A percentile compares a stretch with the other conserved stretches of the same genome.
Evolutionary conservation across 2,797 vertebrate species (phyloP).

Genomic region (Oryzias sinensis): DNA sequence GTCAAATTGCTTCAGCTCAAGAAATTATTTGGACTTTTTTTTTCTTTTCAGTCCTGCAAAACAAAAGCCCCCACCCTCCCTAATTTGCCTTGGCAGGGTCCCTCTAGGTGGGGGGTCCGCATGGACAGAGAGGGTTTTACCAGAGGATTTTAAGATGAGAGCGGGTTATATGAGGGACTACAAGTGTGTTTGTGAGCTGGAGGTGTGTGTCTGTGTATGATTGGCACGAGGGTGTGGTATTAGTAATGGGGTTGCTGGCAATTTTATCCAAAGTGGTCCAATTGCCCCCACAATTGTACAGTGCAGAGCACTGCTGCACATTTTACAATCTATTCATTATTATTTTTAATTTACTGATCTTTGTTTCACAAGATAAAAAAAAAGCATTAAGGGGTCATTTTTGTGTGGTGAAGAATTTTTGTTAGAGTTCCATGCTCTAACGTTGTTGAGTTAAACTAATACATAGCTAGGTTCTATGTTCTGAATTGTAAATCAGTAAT

Average conservation of each 20-base stretch:
- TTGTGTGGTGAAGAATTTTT: constrained; percentile 73
- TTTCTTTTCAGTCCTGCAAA: constrained; percentile 80
- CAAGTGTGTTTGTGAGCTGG: constrained; percentile 40
- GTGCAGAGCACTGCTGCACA: constrained; percentile 71
- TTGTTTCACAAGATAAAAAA: constrained; percentile 75
- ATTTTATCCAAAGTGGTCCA: constrained; percentile 85
- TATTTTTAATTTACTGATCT: constrained; percentile 82
- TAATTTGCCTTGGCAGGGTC: constrained; percentile 85
- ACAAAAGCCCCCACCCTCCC: constrained; percentile 86
- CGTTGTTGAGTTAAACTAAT: constrained; percentile 76
- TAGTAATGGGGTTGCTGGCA: constrained; percentile 62
- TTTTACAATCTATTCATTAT: constrained; percentile 83
- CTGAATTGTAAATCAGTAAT: constrained; percentile 80
- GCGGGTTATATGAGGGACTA: constrained; percentile 54
- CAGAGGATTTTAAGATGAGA: constrained; percentile 76
- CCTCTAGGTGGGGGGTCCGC: constrained; percentile 81
- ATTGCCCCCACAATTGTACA: constrained; percentile 83
- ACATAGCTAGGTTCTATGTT: constrained; percentile 71
- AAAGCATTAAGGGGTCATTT: constrained; percentile 74
- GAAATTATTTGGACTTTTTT: constrained; percentile 89
- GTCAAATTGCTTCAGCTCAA: constrained; percentile 96
- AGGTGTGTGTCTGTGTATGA: constrained; percentile 55
- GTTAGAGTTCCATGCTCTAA: constrained; percentile 68
- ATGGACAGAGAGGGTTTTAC: constrained; percentile 79
- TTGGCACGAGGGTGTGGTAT: constrained; percentile 45